Base-by-base conservation (phyloP, 2,113 vertebrate genomes). In the Entosphenus tridentatus region DNA sequence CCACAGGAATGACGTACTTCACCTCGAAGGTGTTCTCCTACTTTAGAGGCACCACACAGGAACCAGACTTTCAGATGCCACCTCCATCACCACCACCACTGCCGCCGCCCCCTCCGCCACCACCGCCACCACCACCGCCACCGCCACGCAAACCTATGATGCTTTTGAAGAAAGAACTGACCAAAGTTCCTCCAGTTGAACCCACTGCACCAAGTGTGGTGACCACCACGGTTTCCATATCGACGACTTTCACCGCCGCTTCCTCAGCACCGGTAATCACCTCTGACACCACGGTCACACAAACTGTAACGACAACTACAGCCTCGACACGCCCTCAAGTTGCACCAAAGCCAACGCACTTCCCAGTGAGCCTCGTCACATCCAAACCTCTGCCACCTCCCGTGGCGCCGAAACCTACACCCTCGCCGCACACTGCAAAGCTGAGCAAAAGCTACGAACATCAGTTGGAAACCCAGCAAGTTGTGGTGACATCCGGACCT, bases 341-440 rank as follows among this genome's bases (percentile, higher is more conserved):
- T 65, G 10, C 62, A 16, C 62, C 62, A 65, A 65, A 65, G 62
- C 62, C 62, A 8, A 16, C 21, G 2, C 21, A 16, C 21, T 16
- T 65, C 21, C 21, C 62, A 11, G n/a, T 21, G 21, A 21, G 10
- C 8, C n/a, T 65, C n/a, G 62, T 65, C 21, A 65, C 62, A 9
- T 16, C 62, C n/a, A 65, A 65, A 21, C 75, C 85, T 16, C 76
- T 80, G 72, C 89, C 90, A 72, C 90, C 90, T 72, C 90, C 90
- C 68, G 85, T 97, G 69, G 89, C 92, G 72, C 92, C 92, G 70
- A 98, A 96, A 74, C 79, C 78, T 72, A 72, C 78, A 59, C 16
- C 80, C 75, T 74, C 79, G 75, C 86, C 87, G 1, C 78, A 81
- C 71, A 74, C 84, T 56, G 76, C 82, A 69, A 68, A 79, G 57